Percentiles rank a stretch among this genome's conserved stretches.
phyloP scores from a whole-genome alignment of 1,140 invertebrate genomes.

The Coboldia fuscipes region DNA sequence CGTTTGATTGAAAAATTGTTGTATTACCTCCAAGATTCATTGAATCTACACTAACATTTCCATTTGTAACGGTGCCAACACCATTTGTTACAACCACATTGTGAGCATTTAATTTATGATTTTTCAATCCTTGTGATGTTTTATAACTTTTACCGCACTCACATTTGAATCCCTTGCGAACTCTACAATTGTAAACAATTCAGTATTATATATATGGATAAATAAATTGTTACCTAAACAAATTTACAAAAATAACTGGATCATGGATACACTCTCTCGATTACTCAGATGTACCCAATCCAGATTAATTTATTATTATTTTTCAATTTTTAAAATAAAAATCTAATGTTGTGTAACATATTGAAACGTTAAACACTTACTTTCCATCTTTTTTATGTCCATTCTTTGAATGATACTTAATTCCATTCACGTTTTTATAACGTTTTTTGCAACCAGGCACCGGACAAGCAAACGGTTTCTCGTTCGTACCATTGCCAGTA shows the following conservation, averaged over 20 bases:
- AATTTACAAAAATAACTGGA: too few relatives aligned
- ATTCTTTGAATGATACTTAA: slow-evolving; percentile 70
- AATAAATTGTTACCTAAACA: too few relatives aligned
- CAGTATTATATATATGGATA: too few relatives aligned
- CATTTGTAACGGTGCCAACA: slow-evolving; percentile 5
- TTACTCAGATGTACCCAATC: too few relatives aligned
- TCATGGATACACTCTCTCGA: too few relatives aligned
- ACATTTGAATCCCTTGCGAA: slow-evolving; percentile 56
- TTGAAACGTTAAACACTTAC: slow-evolving; percentile 23
- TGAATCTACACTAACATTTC: too few relatives aligned
- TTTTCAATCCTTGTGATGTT: slow-evolving; percentile 49
- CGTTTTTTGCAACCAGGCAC: slow-evolving; percentile 67
- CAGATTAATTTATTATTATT: not conserved
- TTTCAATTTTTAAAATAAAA: not conserved
- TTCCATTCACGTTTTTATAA: slow-evolving; percentile 74
- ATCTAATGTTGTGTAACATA: not conserved
- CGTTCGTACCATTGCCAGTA: slow-evolving; percentile 24
- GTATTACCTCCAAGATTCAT: too few relatives aligned
- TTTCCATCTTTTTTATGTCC: slow-evolving; percentile 63
- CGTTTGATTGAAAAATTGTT: slow-evolving; percentile 3
- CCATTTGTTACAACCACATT: too few relatives aligned
- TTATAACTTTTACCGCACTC: slow-evolving; percentile 68
- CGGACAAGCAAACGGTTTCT: slow-evolving; percentile 62
- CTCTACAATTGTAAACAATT: slow-evolving; percentile 22
- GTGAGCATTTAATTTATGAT: slow-evolving; percentile 38